These are phyloP conservation scores for Rhagonycha lutea DNA, from an alignment of 2,888 invertebrate genomes.

Conservation along the genomic window DNA sequence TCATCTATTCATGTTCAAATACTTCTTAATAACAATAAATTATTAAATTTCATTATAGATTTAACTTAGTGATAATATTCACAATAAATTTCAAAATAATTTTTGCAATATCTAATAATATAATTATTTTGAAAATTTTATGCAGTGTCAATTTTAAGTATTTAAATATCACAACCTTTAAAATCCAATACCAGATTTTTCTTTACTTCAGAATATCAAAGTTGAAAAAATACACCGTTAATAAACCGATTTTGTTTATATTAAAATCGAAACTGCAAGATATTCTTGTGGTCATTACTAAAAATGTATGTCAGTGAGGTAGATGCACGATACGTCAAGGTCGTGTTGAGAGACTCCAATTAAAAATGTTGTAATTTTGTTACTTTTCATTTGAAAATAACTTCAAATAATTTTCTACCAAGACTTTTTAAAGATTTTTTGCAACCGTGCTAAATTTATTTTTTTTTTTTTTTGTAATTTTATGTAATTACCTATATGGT, in stretches of 20 bases:
- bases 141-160: background rate
- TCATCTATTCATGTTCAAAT: too few relatives aligned
- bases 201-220: background rate
- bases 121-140: background rate
- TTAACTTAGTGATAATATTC: background rate
- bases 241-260: background rate
- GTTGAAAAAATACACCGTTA: background rate
- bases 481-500: background rate
- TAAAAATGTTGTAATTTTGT: background rate
- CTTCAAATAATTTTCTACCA: background rate
- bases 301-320: background rate
- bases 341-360: background rate
- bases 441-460: background rate
- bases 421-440: background rate
- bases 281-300: background rate
- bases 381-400: background rate
- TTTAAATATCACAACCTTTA: conserved; percentile 1
- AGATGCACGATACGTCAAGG: background rate
- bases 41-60: background rate
- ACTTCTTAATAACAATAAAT: background rate
- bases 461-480: background rate
- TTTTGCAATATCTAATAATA: background rate
- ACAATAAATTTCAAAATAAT: background rate
- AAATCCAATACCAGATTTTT: background rate
- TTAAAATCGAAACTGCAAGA: background rate